Conservation (phyloP, 1,140 invertebrate species). For the Neodiprion pinetum region DNA sequence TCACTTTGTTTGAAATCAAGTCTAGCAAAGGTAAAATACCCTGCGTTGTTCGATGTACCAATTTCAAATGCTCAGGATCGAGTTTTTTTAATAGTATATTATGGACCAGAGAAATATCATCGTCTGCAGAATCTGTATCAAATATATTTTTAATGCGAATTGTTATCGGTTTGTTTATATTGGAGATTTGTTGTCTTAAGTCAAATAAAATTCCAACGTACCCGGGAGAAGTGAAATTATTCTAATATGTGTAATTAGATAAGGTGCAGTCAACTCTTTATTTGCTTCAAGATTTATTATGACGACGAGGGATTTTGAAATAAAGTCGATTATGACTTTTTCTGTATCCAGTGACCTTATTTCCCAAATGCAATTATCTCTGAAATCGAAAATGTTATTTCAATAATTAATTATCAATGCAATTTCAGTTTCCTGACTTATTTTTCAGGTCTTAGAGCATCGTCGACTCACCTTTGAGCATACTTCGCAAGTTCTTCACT, state of each 20-base stretch:
- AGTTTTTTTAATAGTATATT: conserved; percentile 40
- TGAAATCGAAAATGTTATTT: conserved; percentile 30
- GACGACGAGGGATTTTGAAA: conserved; percentile 42
- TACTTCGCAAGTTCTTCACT: neutral
- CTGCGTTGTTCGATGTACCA: conserved; percentile 30
- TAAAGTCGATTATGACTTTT: conserved; percentile 38
- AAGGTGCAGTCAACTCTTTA: neutral
- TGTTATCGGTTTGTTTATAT: conserved; percentile 13
- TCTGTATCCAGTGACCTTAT: conserved; percentile 32
- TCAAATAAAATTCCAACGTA: conserved; percentile 19
- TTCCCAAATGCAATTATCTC: conserved; percentile 44
- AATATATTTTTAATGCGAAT: conserved; percentile 9
- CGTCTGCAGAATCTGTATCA: neutral
- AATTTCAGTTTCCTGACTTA: neutral
- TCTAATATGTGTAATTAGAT: conserved; percentile 34
- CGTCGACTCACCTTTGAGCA: neutral
- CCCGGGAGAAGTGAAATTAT: conserved; percentile 38
- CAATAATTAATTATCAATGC: neutral
- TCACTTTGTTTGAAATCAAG: conserved; percentile 38
- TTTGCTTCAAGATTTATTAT: conserved; percentile 22
- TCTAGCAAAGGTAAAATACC: conserved; percentile 40
- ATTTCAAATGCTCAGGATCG: conserved; percentile 21
- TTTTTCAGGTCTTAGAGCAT: too few relatives aligned
- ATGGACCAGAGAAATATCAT: conserved; percentile 35
- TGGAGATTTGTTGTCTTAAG: conserved; percentile 1